Evolutionary conservation across 23 tunicate genomes (phyloP), one percentile per base, ranked within the genome.

Genomic region (Trididemnum nubilum): DNA sequence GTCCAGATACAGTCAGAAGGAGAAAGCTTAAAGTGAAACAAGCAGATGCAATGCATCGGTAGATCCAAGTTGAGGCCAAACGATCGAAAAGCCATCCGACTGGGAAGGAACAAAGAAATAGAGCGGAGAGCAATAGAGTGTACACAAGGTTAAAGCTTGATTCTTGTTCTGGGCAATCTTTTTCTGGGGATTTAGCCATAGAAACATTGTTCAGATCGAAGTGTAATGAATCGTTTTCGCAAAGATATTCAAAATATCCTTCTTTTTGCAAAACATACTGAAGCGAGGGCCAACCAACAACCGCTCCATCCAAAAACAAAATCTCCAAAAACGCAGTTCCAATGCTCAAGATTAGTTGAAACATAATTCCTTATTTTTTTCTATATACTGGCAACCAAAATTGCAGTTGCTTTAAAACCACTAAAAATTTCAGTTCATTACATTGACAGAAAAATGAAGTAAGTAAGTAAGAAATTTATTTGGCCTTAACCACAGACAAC

Each of bases 261-360:
- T 88, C 93, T 54, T 82, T 35, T 54, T 83, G 36, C 63, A 88
- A 49, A 18, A 82, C 93, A 34, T 26, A 88, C 37, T 65, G 69
- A 28, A 88, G 21, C 1, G 87, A 88, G n/a, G 93, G 85, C 87
- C 87, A 88, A 0, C 93, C 93, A 34, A 88, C 73, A 9, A 82
- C 23, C 4, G 72, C 64, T 63, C 93, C 93, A 33, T 67, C 49
- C 28, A 88, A 67, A 22, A 73, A 38, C 9, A 82, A 40, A 72
- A 69, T 83, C 69, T 88, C 93, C 0, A 88, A 37, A 30, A 67
- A 65, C 30, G 83, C 77, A 12, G 86, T 87, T 38, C 71, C 34
- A 51, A 52, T 33, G 51, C 66, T 77, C 7, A 73, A 21, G 2
- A 73, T 30, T 15, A 27, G 2, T 38, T 73, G 78, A 73, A 73